These are phyloP conservation scores for Sturnira hondurensis DNA, from an alignment of 2,113 vertebrate genomes.

Conservation along the genomic window DNA sequence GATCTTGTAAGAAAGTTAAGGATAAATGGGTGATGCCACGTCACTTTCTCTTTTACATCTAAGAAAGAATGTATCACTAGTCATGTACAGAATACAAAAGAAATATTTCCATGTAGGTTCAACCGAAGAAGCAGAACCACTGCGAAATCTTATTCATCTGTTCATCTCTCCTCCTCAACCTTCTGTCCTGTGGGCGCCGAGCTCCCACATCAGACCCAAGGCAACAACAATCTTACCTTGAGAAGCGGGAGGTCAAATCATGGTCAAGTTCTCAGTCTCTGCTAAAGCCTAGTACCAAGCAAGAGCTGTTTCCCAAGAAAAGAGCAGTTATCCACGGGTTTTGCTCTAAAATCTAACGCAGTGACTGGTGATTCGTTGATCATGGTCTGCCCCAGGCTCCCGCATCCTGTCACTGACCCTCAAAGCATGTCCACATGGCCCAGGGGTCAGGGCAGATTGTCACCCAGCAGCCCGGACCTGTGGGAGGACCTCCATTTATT, in stretches of 20 bases:
- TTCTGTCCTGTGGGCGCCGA: neutral
- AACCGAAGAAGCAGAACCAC: neutral
- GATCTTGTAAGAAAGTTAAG: neutral
- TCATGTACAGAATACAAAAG: neutral
- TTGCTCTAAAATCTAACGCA: neutral
- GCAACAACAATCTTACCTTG: neutral
- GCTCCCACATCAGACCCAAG: neutral
- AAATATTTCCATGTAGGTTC: neutral
- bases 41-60: neutral
- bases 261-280: neutral
- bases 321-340: neutral
- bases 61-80: neutral
- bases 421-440: neutral
- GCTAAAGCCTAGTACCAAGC: neutral
- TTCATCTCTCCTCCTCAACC: accelerated
- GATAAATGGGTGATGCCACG: neutral
- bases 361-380: neutral
- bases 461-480: neutral
- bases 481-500: neutral
- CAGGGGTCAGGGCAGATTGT: neutral
- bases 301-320: neutral
- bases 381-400: neutral
- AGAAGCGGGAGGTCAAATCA: neutral
- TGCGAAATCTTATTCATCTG: neutral
- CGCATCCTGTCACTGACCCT: neutral